Conservation (phyloP, 64 coral and sea anemone genomes). For the Pachyseris speciosa region DNA sequence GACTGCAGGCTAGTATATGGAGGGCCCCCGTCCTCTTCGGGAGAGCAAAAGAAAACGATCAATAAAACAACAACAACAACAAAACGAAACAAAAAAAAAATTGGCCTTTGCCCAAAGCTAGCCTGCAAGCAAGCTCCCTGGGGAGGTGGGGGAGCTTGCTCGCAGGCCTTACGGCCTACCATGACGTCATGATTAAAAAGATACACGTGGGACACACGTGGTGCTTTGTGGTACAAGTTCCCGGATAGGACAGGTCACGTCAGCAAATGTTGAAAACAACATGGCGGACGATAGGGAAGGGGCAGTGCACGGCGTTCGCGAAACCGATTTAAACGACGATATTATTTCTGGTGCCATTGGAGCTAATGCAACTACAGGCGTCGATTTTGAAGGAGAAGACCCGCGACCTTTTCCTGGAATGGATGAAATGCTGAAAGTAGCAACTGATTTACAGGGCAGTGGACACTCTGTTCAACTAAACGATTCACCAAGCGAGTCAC, state of each 20-base stretch:
- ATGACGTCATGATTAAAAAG: too few species aligned
- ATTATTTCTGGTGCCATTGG: conserved; percentile 93
- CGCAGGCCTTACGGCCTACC: too few species aligned
- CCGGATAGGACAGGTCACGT: conserved; percentile 72
- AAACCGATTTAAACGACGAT: conserved; percentile 94
- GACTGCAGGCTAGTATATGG: too few species aligned
- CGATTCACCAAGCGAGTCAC: conserved; percentile 42
- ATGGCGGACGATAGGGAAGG: conserved; percentile 76
- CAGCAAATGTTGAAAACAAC: conserved; percentile 60
- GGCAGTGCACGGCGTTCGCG: conserved; percentile 46
- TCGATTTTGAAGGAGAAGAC: conserved; percentile 85
- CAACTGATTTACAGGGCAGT: conserved; percentile 84
- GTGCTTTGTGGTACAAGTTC: conserved; percentile 5
- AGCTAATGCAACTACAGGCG: conserved; percentile 82
- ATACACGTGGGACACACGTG: too few species aligned
- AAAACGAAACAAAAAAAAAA: too few species aligned
- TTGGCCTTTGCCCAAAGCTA: too few species aligned
- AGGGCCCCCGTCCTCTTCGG: too few species aligned
- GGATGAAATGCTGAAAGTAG: conserved; percentile 96
- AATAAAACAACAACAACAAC: too few species aligned
- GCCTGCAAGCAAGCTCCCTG: too few species aligned
- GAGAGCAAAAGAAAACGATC: too few species aligned
- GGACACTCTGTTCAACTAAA: conserved; percentile 61
- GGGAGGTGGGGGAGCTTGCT: too few species aligned
- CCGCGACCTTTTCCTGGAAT: conserved; percentile 80